Evolutionary conservation across 2,113 vertebrate species (phyloP).

Genomic region (Rhabdomys dilectus): DNA sequence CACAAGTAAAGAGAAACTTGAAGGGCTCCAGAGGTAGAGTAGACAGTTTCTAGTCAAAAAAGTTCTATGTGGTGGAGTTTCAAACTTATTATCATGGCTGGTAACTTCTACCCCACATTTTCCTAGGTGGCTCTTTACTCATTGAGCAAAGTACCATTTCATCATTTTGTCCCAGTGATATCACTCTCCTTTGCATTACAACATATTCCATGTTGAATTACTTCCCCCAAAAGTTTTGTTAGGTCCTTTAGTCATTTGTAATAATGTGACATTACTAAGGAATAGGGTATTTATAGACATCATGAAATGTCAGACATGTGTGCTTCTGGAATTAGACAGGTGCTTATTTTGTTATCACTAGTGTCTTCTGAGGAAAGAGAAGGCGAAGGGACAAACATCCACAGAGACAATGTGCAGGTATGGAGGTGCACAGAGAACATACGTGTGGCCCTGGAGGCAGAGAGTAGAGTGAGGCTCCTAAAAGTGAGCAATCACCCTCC

Average conservation of each 20-base stretch:
- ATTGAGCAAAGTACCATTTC: neutral
- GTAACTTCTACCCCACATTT: fast-evolving
- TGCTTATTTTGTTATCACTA: neutral
- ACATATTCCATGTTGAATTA: neutral
- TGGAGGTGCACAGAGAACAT: fast-evolving
- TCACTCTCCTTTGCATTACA: neutral
- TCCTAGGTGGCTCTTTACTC: neutral
- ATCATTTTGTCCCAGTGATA: neutral
- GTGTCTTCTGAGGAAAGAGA: neutral
- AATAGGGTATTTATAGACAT: neutral
- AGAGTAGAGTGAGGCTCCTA: fast-evolving
- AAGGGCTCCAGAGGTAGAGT: neutral
- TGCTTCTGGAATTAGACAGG: neutral
- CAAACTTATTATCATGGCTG: neutral
- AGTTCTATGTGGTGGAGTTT: fast-evolving
- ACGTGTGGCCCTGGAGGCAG: fast-evolving
- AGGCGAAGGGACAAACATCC: too few relatives aligned
- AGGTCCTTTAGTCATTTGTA: neutral
- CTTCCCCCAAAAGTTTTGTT: neutral
- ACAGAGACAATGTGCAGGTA: neutral
- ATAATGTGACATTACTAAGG: neutral
- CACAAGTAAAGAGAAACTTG: neutral
- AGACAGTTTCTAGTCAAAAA: fast-evolving
- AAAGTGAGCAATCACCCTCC: neutral
- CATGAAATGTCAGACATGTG: neutral